Evolutionary conservation across 2,888 invertebrate species (phyloP).

Genomic region (Phaonia tiefii): DNA sequence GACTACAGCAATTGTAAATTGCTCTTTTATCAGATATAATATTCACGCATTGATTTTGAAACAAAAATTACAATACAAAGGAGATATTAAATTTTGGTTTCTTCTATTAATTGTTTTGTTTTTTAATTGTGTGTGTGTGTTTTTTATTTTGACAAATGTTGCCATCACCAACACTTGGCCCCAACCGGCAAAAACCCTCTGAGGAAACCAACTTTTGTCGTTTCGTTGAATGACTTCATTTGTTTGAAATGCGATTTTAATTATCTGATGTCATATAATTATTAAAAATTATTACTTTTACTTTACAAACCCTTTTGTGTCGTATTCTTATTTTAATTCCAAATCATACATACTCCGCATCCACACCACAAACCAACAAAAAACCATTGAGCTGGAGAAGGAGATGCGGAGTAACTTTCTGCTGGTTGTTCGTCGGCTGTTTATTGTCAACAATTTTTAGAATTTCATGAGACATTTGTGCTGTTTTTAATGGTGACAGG

Average conservation of each 20-base stretch:
- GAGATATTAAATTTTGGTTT: slow-evolving; percentile 28
- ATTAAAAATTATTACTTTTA: slow-evolving; percentile 59
- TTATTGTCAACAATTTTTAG: slow-evolving; percentile 37
- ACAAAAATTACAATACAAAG: slow-evolving; percentile 12
- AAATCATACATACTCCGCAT: background rate
- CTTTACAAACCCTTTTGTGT: slow-evolving; percentile 16
- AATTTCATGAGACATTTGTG: slow-evolving; percentile 20
- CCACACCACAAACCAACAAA: background rate
- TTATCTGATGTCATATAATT: slow-evolving; percentile 60
- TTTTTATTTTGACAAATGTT: slow-evolving; percentile 11
- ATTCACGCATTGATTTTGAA: slow-evolving; percentile 48
- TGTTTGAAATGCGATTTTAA: slow-evolving; percentile 58
- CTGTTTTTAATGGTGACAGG: slow-evolving; percentile 10
- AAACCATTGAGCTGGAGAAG: background rate
- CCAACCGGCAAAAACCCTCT: background rate
- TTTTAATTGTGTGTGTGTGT: too few species aligned
- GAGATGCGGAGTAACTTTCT: background rate
- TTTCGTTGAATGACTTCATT: slow-evolving; percentile 4
- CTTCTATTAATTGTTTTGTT: background rate
- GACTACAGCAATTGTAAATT: background rate
- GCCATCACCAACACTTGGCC: background rate
- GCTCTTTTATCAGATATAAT: slow-evolving; percentile 17
- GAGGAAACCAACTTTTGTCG: background rate
- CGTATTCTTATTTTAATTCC: too few species aligned
- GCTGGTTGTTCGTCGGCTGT: background rate